These are phyloP conservation scores for Hippotragus niger DNA, from an alignment of 2,113 vertebrate genomes.

Conservation along the genomic window DNA sequence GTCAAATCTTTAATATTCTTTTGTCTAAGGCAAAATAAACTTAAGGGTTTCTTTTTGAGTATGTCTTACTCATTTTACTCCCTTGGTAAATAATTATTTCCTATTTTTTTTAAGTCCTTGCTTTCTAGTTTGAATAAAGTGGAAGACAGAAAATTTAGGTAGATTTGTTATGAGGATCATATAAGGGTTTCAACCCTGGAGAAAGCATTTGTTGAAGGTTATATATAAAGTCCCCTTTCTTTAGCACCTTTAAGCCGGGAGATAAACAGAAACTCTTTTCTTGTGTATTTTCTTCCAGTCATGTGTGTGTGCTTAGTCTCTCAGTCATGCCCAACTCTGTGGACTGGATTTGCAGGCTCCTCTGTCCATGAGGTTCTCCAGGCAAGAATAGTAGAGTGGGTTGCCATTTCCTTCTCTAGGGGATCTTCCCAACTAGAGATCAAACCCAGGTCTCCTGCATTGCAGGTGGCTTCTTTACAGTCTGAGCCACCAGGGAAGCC, in stretches of 20 bases:
- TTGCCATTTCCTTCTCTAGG: not conserved
- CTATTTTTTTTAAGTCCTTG: not conserved
- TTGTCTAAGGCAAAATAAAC: constrained; percentile 17
- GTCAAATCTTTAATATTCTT: not conserved
- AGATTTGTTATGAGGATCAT: not conserved
- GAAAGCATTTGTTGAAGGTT: not conserved
- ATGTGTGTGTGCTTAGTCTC: not conserved
- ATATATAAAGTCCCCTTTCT: not conserved
- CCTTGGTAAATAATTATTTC: not conserved
- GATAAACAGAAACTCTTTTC: not conserved
- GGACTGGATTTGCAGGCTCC: not conserved
- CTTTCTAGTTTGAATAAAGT: not conserved
- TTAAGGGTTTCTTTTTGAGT: not conserved
- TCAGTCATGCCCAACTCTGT: not conserved
- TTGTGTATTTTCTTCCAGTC: not conserved
- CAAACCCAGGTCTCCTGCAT: not conserved
- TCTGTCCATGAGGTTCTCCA: not conserved
- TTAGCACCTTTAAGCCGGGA: not conserved
- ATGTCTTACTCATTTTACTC: not conserved
- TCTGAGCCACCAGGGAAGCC: not conserved
- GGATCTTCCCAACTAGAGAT: not conserved
- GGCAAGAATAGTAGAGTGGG: not conserved
- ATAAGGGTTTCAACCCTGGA: not conserved
- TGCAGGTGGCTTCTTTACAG: not conserved
- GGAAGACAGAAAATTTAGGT: not conserved